These are phyloP conservation scores for Sebastes fasciatus DNA, from an alignment of 2,113 vertebrate species.

Conservation along the genomic window DNA sequence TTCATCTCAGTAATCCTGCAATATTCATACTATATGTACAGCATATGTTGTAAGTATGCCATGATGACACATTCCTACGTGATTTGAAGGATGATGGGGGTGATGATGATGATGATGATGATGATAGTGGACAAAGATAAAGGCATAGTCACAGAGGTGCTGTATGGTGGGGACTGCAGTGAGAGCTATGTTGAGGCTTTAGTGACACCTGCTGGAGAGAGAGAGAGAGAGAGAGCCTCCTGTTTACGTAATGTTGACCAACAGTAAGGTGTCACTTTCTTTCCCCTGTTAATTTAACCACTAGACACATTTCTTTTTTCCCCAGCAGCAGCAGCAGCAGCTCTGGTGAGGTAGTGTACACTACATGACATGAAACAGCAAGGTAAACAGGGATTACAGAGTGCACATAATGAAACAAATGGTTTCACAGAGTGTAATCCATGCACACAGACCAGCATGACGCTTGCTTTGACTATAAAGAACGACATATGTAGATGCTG, in stretches of 20 bases:
- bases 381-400: not conserved
- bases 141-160: not conserved
- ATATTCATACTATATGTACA: not conserved
- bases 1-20: not conserved
- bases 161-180: constrained; percentile 31
- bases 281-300: not conserved
- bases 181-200: constrained; percentile 11
- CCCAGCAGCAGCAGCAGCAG: not conserved
- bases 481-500: constrained; percentile 6
- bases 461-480: not conserved
- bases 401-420: not conserved
- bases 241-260: constrained; percentile 24
- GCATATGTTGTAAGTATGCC: not conserved
- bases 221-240: not conserved
- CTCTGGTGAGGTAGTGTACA: not conserved
- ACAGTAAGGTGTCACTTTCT: not conserved
- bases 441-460: not conserved
- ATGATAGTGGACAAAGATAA: not conserved
- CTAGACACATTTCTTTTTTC: not conserved
- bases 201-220: constrained; percentile 74
- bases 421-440: not conserved
- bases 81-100: not conserved
- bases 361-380: not conserved
- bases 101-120: not conserved
- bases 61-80: not conserved